phyloP scores from a whole-genome alignment of 2,888 invertebrate species.

The Caenorhabditis zanzibari region DNA sequence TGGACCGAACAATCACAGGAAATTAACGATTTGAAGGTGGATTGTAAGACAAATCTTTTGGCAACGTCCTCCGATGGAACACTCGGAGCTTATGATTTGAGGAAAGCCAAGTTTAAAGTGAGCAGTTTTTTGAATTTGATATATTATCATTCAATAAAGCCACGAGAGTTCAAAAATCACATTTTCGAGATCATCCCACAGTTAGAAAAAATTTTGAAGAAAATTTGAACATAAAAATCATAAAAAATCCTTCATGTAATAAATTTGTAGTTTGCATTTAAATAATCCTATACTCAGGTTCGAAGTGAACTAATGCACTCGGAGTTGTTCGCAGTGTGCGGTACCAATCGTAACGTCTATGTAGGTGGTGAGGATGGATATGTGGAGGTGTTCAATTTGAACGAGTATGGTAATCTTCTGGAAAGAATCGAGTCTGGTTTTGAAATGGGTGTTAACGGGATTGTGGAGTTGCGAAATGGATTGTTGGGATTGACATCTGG shows the following conservation, averaged over 20 bases:
- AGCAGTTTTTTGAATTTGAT: neutral
- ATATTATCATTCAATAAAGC: too few species aligned
- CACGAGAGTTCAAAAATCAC: too few species aligned
- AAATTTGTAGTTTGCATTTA: too few species aligned
- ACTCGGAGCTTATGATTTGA: conserved; percentile 68
- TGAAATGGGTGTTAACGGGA: conserved; percentile 70
- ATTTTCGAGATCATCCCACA: too few species aligned
- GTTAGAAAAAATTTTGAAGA: too few species aligned
- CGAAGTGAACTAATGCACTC: conserved; percentile 78
- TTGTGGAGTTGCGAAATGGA: conserved; percentile 67
- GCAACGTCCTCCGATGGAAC: conserved; percentile 73
- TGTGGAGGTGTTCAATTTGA: conserved; percentile 78
- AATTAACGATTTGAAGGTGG: conserved; percentile 71
- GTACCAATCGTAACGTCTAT: conserved; percentile 74
- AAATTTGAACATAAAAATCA: too few species aligned
- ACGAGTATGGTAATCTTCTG: conserved; percentile 78
- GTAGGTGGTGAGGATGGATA: conserved; percentile 77
- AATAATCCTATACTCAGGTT: conserved; percentile 48
- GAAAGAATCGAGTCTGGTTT: conserved; percentile 76
- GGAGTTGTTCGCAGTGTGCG: conserved; percentile 74
- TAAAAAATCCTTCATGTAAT: too few species aligned
- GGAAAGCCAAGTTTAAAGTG: conserved; percentile 45
- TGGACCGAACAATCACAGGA: conserved; percentile 76
- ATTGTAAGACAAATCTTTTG: conserved; percentile 64
- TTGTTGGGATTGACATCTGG: conserved; percentile 67